Base-by-base conservation (phyloP, 2,888 invertebrate species). In the Cepaea hortensis region DNA sequence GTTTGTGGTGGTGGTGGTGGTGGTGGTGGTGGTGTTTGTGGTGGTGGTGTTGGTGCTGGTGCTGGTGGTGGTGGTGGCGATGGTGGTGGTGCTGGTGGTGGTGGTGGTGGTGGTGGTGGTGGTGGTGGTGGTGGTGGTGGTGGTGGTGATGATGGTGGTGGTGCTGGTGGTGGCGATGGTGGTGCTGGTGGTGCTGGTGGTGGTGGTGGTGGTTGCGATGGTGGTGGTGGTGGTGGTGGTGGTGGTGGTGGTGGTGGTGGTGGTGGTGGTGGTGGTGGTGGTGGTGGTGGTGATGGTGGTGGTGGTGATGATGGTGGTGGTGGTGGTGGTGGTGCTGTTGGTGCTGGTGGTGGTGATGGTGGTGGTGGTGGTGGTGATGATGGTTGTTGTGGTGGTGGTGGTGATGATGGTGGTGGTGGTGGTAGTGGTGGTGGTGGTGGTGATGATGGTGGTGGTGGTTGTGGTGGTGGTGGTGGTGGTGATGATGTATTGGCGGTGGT, bases 101-200 rank as follows among this genome's bases (percentile, higher is more conserved):
- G 65, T 77, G 77, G 77, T 48, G 77, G 46, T 77, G 68, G 46
- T 72, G 83, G 50, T 83, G 83, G 50, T 83, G 73, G 50, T 83
- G 83, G 72, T 83, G 83, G 50, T 83, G 83, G 72, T 83, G 73
- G 50, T 83, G 83, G 72, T 83, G 83, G 72, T 83, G 83, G 72
- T 83, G 83, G 50, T 83, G 73, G 48, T 83, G 73, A 83, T 83
- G 83, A 72, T 73, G 83, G 72, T 70, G 55, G 50, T 61, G 84
- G 75, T 61, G 75, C 23, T 75, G 73, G 46, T 73, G 18, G 18
- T 73, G 48, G 46, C 3, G 46, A 4, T 20, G 65, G 15, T 20
- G 15, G 15, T 68, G 18, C 6, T 68, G 15, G 20, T 68, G 15
- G 46, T 73, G 46, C 2, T 73, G 76, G 61, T 46, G 9, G 23